Conservation (phyloP, 2,113 vertebrate species). For the Proterorhinus semilunaris region DNA sequence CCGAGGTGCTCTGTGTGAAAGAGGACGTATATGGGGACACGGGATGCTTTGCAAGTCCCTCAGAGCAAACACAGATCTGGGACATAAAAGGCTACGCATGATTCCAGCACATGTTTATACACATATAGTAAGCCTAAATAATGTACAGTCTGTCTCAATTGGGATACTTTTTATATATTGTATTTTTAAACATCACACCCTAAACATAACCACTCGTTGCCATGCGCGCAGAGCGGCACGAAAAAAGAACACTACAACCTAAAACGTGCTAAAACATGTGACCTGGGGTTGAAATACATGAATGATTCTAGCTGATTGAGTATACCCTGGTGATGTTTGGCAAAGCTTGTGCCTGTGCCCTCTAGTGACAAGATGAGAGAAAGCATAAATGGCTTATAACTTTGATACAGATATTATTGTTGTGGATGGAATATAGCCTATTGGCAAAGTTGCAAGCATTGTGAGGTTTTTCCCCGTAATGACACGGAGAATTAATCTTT, state of each 20-base stretch:
- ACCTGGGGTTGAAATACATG: neutral
- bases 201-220: too few species aligned
- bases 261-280: neutral
- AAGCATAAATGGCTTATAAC: conserved; percentile 3
- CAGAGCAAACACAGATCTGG: conserved; percentile 15
- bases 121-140: too few species aligned
- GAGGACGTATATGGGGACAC: conserved; percentile 43
- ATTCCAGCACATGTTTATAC: neutral
- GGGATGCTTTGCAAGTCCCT: conserved; percentile 48
- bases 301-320: neutral
- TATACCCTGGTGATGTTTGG: neutral
- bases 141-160: too few species aligned
- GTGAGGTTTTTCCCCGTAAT: too few species aligned
- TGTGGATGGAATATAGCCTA: too few species aligned
- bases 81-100: neutral
- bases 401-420: neutral
- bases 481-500: too few species aligned
- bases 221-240: too few species aligned
- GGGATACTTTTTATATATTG: too few species aligned
- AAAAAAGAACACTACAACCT: too few species aligned
- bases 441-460: too few species aligned
- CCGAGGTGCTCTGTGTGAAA: conserved; percentile 15
- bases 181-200: too few species aligned
- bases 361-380: conserved; percentile 37
- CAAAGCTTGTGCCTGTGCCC: conserved; percentile 32